Evolutionary conservation across 2,113 vertebrate genomes (phyloP), one percentile per base, ranked within the genome.

Genomic region (Lophura nycthemera): DNA sequence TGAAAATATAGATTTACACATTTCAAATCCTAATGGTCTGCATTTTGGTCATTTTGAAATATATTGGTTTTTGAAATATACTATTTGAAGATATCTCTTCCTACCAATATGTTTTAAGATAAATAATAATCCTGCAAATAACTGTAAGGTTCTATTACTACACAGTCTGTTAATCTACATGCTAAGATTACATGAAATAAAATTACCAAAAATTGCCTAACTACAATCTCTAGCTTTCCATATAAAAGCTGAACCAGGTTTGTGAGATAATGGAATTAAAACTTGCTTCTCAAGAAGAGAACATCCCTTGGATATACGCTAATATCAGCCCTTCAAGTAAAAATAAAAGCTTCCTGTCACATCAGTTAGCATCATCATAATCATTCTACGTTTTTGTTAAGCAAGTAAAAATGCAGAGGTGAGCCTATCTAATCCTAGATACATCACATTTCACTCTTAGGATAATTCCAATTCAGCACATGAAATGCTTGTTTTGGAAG

Each of bases 261-360:
- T 52, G 10, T 24, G 6, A 88, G 30, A 13, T n/a, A 10, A 15
- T 0, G 57, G 42, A 81, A 86, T 86, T 72, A 84, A 78, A 86
- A 81, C 6, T 38, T 5, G 43, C 8, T 47, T 77, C 8, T 21
- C 29, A n/a, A 72, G 40, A 90, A 86, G 77, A 69, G 15, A 72
- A 90, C n/a, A 69, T 56, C 20, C 2, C 80, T 59, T 24, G 2
- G 25, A 4, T 93, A 3, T 1, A 6, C 42, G 32, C 76, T 27
- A 45, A 32, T 50, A 84, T 25, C 10, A 29, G 8, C 14, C 11
- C 9, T 77, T 64, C 56, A 47, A 0, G 3, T 50, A 47, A 92
- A 81, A 86, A 43, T 38, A 67, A 81, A 6, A 9, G 8, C 2
- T 8, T 12, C 32, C 34, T 86, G 19, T 40, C 0, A 0, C 10